Conservation (phyloP, 2,888 invertebrate species). For the Matsumyia berberina region DNA sequence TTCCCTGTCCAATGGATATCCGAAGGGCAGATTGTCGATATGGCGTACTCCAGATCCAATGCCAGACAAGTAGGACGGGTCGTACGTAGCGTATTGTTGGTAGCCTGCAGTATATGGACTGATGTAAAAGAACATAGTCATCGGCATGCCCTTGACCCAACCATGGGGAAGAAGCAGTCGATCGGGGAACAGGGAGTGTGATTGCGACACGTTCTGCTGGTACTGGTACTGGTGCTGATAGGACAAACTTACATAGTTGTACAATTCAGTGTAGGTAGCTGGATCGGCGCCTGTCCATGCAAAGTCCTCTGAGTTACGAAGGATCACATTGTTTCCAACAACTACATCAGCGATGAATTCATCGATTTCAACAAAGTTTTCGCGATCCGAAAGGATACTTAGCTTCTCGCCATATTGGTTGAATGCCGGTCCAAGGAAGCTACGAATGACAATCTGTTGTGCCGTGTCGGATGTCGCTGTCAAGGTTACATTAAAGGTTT, state of each 20-base stretch:
- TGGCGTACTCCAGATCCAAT: slow-evolving; percentile 85
- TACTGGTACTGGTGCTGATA: slow-evolving; percentile 85
- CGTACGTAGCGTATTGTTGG: slow-evolving; percentile 84
- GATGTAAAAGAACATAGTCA: slow-evolving; percentile 88
- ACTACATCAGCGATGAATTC: slow-evolving; percentile 87
- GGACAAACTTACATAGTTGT: slow-evolving; percentile 85
- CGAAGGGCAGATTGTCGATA: slow-evolving; percentile 88
- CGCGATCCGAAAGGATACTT: slow-evolving; percentile 86
- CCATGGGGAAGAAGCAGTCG: slow-evolving; percentile 90
- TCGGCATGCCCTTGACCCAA: slow-evolving; percentile 87
- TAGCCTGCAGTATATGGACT: slow-evolving; percentile 86
- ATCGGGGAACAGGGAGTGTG: slow-evolving; percentile 89
- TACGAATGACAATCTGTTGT: slow-evolving; percentile 87
- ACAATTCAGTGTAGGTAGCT: slow-evolving; percentile 81
- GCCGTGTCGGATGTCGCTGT: slow-evolving; percentile 86
- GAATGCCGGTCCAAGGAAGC: slow-evolving; percentile 89
- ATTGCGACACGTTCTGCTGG: slow-evolving; percentile 86
- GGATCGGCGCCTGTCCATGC: slow-evolving; percentile 87
- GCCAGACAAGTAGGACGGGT: slow-evolving; percentile 85
- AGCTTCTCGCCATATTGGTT: slow-evolving; percentile 86
- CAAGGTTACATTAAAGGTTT: slow-evolving; percentile 86
- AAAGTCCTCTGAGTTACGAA: slow-evolving; percentile 89
- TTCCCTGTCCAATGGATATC: slow-evolving; percentile 90
- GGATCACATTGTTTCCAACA: slow-evolving; percentile 88
- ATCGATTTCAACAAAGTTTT: slow-evolving; percentile 88